Conservation (phyloP, 2,113 vertebrate species). For the Dasyurus viverrinus region DNA sequence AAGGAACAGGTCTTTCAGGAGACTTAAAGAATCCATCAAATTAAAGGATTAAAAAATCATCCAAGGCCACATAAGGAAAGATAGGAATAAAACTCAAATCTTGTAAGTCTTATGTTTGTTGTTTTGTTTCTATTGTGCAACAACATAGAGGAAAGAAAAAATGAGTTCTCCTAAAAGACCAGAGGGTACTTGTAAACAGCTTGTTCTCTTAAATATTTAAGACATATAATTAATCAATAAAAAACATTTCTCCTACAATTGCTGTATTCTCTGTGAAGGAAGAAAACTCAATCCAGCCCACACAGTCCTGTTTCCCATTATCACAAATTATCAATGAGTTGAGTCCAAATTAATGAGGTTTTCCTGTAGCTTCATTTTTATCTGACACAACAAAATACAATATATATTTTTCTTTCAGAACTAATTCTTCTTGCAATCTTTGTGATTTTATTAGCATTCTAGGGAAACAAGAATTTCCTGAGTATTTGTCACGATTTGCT, state of each 20-base stretch:
- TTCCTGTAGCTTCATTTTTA: slow-evolving; percentile 72
- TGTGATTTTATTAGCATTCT: slow-evolving; percentile 69
- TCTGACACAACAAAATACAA: slow-evolving; percentile 53
- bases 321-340: slow-evolving; percentile 70
- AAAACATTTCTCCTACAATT: slow-evolving; percentile 38
- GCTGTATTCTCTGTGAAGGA: slow-evolving; percentile 31
- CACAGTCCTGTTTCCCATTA: slow-evolving; percentile 60
- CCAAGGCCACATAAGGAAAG: background rate
- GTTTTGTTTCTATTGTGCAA: background rate
- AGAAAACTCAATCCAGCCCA: slow-evolving; percentile 30
- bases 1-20: background rate
- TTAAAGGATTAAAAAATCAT: background rate
- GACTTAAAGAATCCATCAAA: background rate
- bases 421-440: slow-evolving; percentile 53
- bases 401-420: slow-evolving; percentile 76
- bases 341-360: slow-evolving; percentile 74
- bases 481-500: slow-evolving; percentile 76
- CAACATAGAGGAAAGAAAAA: slow-evolving; percentile 28
- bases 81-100: background rate
- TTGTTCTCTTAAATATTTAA: slow-evolving; percentile 37
- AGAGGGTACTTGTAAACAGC: slow-evolving; percentile 39
- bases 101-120: background rate
- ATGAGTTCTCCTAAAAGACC: slow-evolving; percentile 61
- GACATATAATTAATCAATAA: slow-evolving; percentile 49
- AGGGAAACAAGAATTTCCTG: slow-evolving; percentile 66